Evolutionary conservation across 1,140 invertebrate genomes (phyloP), one percentile per base, ranked within the genome.

Genomic region (Ectropis grisescens): DNA sequence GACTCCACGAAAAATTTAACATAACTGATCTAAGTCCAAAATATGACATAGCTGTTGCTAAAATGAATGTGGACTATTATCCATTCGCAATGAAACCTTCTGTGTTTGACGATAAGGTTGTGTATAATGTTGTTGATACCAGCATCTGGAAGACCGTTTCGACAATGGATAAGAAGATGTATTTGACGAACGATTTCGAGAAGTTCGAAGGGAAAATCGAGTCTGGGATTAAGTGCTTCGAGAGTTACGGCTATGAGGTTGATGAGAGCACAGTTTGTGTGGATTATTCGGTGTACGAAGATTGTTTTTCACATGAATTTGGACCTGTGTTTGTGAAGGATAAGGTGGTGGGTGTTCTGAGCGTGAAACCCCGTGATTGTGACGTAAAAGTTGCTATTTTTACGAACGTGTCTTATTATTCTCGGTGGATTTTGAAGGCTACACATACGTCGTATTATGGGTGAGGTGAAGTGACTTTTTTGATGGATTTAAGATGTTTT

Each of bases 261-360:
- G 58, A 68, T 7, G 53, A 59, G 0, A 65, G 58, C 12, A 12
- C 67, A 6, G 56, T 80, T 1, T 80, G 75, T 28, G 35, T 78
- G 0, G 70, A 80, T 28, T 13, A 74, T 22, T 45, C 58, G 0
- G 42, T 48, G 0, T 54, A 71, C 13, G 55, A 65, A 0, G 66
- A 71, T 8, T 80, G 75, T 34, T 80, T 75, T 8, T 16, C 62
- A 0, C 56, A 69, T 4, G 72, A 80, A n/a, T 80, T 75, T 24
- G 75, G 75, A 0, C 75, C 75, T 1, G 31, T 80, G 1, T 80
- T 43, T 15, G 25, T 27, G 7, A 50, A 36, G 0, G 56, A 78
- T n/a, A 74, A 61, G 11, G 33, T 80, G 3, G 51, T 64, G 0
- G 75, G 75, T 0, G 31, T 80, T 0, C 13, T 78, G 10, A 50